Evolutionary conservation across 2,797 vertebrate species (phyloP).

Genomic region (Euthynnus affinis): DNA sequence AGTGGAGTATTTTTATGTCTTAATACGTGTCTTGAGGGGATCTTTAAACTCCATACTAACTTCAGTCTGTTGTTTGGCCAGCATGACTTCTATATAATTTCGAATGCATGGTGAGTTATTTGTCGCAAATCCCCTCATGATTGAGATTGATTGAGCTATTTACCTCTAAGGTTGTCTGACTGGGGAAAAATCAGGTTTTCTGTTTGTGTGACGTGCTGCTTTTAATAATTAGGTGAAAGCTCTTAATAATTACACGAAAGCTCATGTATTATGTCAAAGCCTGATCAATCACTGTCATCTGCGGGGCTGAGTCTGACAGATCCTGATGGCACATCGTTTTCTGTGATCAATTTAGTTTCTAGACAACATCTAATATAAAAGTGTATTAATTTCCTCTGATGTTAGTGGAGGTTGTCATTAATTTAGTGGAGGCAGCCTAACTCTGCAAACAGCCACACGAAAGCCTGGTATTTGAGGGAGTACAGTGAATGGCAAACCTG

Average conservation of each 20-base stretch:
- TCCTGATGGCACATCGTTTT: conserved; percentile 27
- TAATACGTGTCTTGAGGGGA: too few relatives aligned
- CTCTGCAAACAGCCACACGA: neutral
- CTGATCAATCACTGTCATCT: conserved; percentile 43
- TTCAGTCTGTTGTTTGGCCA: conserved; percentile 1
- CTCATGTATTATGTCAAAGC: conserved; percentile 17
- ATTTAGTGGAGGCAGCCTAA: neutral
- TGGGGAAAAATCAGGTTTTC: conserved; percentile 14
- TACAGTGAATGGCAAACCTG: neutral
- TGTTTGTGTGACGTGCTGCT: conserved; percentile 33
- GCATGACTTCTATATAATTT: neutral
- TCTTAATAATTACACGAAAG: neutral
- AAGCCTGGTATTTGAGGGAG: neutral
- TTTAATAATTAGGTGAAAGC: conserved; percentile 36
- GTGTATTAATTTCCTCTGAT: conserved; percentile 12
- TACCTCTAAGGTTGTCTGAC: conserved; percentile 12
- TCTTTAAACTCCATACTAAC: conserved; percentile 4
- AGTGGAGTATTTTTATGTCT: too few relatives aligned
- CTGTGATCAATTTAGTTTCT: conserved; percentile 41
- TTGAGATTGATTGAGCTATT: conserved; percentile 32
- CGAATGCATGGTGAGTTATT: neutral
- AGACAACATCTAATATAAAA: conserved; percentile 35
- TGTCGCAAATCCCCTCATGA: neutral
- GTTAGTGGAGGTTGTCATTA: conserved; percentile 29
- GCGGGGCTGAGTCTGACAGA: conserved; percentile 31